Conservation (phyloP, 1,140 invertebrate genomes). For the Drosophila insularis region DNA sequence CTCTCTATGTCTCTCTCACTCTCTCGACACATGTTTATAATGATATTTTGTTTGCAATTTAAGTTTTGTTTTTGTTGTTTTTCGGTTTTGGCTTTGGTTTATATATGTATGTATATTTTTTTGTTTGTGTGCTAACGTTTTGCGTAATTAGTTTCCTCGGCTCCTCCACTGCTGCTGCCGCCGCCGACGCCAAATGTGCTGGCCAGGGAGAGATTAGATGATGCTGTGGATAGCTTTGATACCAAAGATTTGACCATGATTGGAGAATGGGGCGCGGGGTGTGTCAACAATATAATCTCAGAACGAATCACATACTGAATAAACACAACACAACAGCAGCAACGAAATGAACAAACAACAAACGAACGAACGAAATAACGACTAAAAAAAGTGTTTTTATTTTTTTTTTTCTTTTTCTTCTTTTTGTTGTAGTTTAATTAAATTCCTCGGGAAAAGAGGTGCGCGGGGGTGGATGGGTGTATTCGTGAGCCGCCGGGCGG, state of each 20-base stretch:
- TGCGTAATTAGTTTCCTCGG: constrained; percentile 77
- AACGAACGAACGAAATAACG: neutral
- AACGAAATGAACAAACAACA: neutral
- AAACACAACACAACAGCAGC: constrained; percentile 7
- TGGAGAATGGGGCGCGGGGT: neutral
- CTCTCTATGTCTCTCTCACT: neutral
- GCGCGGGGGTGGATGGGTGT: neutral
- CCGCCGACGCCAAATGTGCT: constrained; percentile 67
- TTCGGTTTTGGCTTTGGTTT: constrained; percentile 19
- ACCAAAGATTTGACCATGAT: constrained; percentile 80
- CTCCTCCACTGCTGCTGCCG: constrained; percentile 32
- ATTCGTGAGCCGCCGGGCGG: neutral
- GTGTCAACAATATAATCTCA: constrained; percentile 28
- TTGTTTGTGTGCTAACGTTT: constrained; percentile 67
- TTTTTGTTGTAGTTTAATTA: constrained; percentile 7
- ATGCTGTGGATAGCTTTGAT: constrained; percentile 75
- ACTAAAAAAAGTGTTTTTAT: neutral
- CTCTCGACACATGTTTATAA: neutral
- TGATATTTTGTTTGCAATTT: neutral
- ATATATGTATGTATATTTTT: neutral
- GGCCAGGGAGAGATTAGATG: constrained; percentile 75
- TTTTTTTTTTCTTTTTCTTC: neutral
- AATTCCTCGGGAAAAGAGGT: neutral
- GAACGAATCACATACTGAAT: constrained; percentile 16
- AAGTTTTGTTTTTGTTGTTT: constrained; percentile 16